Evolutionary conservation across 2,113 vertebrate species (phyloP).

Genomic region (Gulo gulo): DNA sequence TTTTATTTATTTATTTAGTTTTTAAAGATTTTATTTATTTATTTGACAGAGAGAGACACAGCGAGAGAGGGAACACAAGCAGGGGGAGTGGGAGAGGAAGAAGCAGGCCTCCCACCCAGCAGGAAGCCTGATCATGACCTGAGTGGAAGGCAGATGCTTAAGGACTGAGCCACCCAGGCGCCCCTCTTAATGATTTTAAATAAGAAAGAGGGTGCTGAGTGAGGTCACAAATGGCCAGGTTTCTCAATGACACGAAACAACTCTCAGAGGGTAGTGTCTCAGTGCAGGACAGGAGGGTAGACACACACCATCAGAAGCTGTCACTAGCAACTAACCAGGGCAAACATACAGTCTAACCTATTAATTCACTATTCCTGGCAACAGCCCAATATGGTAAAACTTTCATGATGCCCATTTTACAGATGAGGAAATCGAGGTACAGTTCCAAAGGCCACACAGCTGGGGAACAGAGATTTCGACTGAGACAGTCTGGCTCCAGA

Average conservation of each 20-base stretch:
- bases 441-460: neutral
- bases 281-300: neutral
- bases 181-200: neutral
- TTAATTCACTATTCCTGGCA: neutral
- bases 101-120: no score
- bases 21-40: no score
- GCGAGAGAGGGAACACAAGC: no score
- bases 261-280: neutral
- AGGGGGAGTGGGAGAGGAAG: no score
- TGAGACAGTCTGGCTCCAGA: neutral
- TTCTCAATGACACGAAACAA: neutral
- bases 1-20: no score
- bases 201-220: neutral
- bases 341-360: rapidly evolving
- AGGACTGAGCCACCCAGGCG: no score
- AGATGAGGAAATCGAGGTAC: constrained; percentile 16
- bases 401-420: neutral
- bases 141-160: no score
- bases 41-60: no score
- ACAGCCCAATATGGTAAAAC: no score
- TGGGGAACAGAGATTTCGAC: neutral
- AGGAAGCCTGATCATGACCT: no score
- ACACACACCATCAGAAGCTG: rapidly evolving
- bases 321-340: neutral
- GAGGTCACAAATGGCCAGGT: neutral